A percentile compares a stretch with the other conserved stretches of the same genome.
phyloP scores from a whole-genome alignment of 2,113 vertebrate genomes.

The Conger conger region DNA sequence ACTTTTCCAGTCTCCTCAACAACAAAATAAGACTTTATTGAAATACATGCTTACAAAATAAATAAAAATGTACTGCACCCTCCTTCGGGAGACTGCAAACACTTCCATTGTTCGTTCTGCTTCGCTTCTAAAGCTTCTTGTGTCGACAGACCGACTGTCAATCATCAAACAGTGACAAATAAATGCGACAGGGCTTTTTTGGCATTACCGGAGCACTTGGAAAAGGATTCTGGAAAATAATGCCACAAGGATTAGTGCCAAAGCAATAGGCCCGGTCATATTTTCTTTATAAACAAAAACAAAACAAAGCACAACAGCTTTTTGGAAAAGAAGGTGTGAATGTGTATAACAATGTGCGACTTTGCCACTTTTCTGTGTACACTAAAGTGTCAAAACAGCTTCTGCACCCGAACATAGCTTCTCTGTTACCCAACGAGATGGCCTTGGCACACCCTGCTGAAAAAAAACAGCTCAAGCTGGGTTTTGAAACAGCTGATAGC shows the following conservation, averaged over 20 bases:
- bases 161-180: neutral
- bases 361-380: constrained; percentile 22
- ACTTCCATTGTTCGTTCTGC: neutral
- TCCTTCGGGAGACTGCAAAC: constrained; percentile 19
- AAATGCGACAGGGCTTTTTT: neutral
- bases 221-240: neutral
- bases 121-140: constrained; percentile 5
- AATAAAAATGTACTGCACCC: constrained; percentile 13
- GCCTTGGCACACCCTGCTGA: neutral
- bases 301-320: constrained; percentile 40
- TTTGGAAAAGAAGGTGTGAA: constrained; percentile 35
- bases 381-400: constrained; percentile 23
- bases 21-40: neutral
- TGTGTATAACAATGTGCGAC: constrained; percentile 32
- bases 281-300: constrained; percentile 27
- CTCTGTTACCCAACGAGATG: neutral
- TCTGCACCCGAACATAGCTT: constrained; percentile 7
- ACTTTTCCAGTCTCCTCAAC: neutral
- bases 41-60: neutral
- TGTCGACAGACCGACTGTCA: constrained; percentile 21
- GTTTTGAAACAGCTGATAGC: too few species aligned
- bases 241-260: neutral
- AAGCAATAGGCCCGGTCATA: constrained; percentile 25
- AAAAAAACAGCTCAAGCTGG: too few species aligned
- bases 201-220: neutral